Evolutionary conservation across 2,797 vertebrate genomes (phyloP).

Genomic region (Calcarius lapponicus): DNA sequence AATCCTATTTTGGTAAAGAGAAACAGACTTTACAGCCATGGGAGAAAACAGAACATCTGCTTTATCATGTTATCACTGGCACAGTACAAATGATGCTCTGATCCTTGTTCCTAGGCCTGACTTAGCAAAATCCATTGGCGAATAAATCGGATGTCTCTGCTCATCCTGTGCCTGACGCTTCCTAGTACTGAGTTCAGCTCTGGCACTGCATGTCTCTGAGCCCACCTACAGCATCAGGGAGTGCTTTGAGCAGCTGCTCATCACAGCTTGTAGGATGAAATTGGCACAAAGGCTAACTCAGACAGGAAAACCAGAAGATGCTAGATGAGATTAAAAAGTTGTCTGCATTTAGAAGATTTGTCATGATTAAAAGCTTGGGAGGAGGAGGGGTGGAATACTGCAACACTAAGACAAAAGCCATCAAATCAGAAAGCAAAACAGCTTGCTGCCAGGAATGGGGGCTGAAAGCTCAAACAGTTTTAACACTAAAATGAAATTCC

Average conservation of each 20-base stretch:
- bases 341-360: slow-evolving; percentile 34
- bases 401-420: not conserved
- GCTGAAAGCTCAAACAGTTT: not conserved
- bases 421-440: not conserved
- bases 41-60: not conserved
- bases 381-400: not conserved
- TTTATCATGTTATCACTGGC: not conserved
- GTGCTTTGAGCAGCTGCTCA: slow-evolving; percentile 28
- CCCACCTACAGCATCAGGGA: slow-evolving; percentile 18
- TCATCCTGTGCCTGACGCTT: slow-evolving; percentile 22
- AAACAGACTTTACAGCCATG: not conserved
- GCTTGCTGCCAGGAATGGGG: not conserved
- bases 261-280: not conserved
- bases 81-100: slow-evolving; percentile 5
- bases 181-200: slow-evolving; percentile 36
- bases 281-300: not conserved
- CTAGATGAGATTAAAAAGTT: slow-evolving; percentile 42
- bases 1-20: not conserved
- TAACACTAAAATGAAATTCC: not conserved
- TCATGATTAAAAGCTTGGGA: not conserved
- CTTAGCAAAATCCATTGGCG: not conserved
- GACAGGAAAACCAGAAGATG: not conserved
- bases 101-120: slow-evolving; percentile 24
- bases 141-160: slow-evolving; percentile 7
- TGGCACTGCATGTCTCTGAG: not conserved